phyloP scores from a whole-genome alignment of 2,888 invertebrate genomes.

The Dendrolimus houi region DNA sequence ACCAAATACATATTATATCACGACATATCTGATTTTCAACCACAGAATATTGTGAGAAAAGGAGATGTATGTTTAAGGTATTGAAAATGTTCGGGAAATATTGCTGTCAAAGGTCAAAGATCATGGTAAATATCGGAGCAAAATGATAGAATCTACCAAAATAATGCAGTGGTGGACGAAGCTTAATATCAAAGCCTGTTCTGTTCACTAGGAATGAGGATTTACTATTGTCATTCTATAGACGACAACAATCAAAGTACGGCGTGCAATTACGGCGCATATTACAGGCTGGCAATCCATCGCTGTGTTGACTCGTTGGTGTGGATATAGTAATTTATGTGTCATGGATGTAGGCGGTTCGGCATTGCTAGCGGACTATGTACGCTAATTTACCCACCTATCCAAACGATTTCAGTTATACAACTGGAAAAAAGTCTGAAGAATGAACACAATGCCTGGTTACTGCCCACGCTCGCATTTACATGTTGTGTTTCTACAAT shows the following conservation, averaged over 20 bases:
- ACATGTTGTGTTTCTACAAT: background rate
- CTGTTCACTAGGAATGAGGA: too few species aligned
- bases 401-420: background rate
- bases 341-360: conserved; percentile 15
- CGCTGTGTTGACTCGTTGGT: conserved; percentile 25
- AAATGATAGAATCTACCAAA: too few species aligned
- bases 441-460: background rate
- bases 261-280: conserved; percentile 26
- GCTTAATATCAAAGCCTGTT: too few species aligned
- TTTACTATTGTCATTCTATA: conserved; percentile 25
- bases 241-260: conserved; percentile 29
- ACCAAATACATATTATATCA: too few species aligned
- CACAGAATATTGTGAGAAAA: too few species aligned
- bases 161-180: too few species aligned
- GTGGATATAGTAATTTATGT: conserved; percentile 31
- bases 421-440: background rate
- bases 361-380: conserved; percentile 1
- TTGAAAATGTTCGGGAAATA: too few species aligned
- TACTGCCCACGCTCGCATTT: background rate
- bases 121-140: too few species aligned
- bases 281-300: conserved; percentile 17
- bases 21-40: too few species aligned
- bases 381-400: background rate
- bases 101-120: too few species aligned
- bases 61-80: too few species aligned